phyloP scores from a whole-genome alignment of 2,888 invertebrate species.

The Mantis religiosa region DNA sequence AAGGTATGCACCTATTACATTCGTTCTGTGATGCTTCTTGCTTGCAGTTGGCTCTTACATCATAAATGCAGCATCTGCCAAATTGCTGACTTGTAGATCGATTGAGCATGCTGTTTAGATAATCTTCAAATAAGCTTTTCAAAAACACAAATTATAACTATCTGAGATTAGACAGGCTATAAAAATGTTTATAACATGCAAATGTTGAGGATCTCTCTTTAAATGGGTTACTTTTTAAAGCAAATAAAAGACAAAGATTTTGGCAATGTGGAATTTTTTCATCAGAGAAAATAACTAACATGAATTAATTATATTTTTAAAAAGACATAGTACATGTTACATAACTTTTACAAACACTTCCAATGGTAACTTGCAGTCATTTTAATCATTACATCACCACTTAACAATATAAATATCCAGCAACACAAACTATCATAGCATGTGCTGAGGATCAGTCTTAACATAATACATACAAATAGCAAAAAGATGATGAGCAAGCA shows the following conservation, averaged over 20 bases:
- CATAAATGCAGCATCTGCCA: no score
- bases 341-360: not conserved
- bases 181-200: no score
- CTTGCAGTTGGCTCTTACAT: no score
- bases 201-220: no score
- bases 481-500: not conserved
- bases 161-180: no score
- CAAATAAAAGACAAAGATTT: not conserved
- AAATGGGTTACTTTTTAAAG: not conserved
- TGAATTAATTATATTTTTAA: not conserved
- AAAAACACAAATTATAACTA: no score
- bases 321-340: not conserved
- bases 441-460: not conserved
- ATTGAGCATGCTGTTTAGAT: no score
- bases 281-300: not conserved
- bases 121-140: no score
- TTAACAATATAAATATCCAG: not conserved
- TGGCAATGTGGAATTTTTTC: not conserved
- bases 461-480: not conserved
- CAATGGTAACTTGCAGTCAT: not conserved
- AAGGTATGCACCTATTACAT: no score
- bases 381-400: not conserved
- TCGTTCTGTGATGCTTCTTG: no score
- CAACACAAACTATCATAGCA: not conserved
- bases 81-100: no score